Evolutionary conservation across 2,113 vertebrate genomes (phyloP).

Genomic region (Ochotona princeps): DNA sequence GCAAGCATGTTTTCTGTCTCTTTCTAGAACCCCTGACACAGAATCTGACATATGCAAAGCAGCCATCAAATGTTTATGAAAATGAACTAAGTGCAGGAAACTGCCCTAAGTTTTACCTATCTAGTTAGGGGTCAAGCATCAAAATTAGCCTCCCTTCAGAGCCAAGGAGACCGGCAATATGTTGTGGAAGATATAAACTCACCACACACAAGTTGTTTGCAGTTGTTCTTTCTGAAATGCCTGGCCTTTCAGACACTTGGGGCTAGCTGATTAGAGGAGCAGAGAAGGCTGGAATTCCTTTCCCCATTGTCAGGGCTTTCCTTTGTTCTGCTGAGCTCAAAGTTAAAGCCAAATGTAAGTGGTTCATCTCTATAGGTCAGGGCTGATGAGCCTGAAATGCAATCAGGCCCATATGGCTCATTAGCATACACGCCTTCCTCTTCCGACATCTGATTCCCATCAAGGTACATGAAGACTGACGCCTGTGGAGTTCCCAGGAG

Average conservation of each 20-base stretch:
- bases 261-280: slow-evolving; percentile 24
- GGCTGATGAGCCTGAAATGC: slow-evolving; percentile 34
- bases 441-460: slow-evolving; percentile 61
- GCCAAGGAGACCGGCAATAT: slow-evolving; percentile 28
- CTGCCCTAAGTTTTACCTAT: not conserved
- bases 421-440: not conserved
- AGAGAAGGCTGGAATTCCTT: slow-evolving; percentile 41
- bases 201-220: slow-evolving; percentile 15
- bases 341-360: slow-evolving; percentile 44
- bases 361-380: slow-evolving; percentile 14
- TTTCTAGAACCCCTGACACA: not conserved
- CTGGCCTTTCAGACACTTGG: slow-evolving; percentile 16
- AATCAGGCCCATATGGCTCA: not conserved
- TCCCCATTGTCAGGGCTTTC: not conserved
- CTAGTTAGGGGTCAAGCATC: slow-evolving; percentile 24
- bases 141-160: slow-evolving; percentile 47
- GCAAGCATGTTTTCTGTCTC: slow-evolving; percentile 1
- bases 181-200: slow-evolving; percentile 28
- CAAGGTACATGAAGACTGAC: not conserved
- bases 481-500: not conserved
- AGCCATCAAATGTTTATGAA: slow-evolving; percentile 45
- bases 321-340: slow-evolving; percentile 46
- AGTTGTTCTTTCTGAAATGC: slow-evolving; percentile 53
- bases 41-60: slow-evolving; percentile 38
- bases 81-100: slow-evolving; percentile 34